Evolutionary conservation across 2,888 invertebrate species (phyloP).

Genomic region (Dynastes maya): DNA sequence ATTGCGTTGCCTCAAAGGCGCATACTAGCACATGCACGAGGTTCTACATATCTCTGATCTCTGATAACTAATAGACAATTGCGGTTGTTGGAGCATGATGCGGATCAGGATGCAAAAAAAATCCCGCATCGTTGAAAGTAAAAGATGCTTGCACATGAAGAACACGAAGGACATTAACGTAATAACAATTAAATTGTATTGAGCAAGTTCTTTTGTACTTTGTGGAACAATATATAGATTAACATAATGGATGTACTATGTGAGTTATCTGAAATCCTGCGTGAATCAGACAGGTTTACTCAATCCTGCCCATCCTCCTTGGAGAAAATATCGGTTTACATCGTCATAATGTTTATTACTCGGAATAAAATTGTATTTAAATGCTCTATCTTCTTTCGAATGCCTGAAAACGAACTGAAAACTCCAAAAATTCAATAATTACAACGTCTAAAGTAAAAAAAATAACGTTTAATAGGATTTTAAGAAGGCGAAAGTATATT

Average conservation of each 20-base stretch:
- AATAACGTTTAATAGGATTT: too few relatives aligned
- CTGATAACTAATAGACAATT: conserved; percentile 12
- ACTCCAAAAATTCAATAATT: too few relatives aligned
- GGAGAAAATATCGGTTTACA: conserved; percentile 11
- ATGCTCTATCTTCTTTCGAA: too few relatives aligned
- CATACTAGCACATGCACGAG: not conserved
- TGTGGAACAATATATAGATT: conserved; percentile 43
- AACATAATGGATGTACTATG: conserved; percentile 34
- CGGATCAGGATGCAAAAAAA: conserved; percentile 1
- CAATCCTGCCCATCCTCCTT: conserved; percentile 38
- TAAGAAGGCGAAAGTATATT: too few relatives aligned
- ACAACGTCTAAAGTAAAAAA: too few relatives aligned
- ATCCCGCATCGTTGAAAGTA: conserved; percentile 31
- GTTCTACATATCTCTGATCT: not conserved
- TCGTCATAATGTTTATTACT: not conserved
- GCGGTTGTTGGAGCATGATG: not conserved
- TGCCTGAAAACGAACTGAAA: too few relatives aligned
- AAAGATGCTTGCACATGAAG: conserved; percentile 15
- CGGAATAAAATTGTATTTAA: too few relatives aligned
- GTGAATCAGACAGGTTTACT: conserved; percentile 18
- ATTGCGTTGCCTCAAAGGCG: not conserved
- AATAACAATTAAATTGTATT: conserved; percentile 45
- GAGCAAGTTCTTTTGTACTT: conserved; percentile 33
- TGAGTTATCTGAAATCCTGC: conserved; percentile 31
- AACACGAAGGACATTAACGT: conserved; percentile 34